Evolutionary conservation across 2,888 invertebrate species (phyloP).

Genomic region (Dexiosoma caninum): DNA sequence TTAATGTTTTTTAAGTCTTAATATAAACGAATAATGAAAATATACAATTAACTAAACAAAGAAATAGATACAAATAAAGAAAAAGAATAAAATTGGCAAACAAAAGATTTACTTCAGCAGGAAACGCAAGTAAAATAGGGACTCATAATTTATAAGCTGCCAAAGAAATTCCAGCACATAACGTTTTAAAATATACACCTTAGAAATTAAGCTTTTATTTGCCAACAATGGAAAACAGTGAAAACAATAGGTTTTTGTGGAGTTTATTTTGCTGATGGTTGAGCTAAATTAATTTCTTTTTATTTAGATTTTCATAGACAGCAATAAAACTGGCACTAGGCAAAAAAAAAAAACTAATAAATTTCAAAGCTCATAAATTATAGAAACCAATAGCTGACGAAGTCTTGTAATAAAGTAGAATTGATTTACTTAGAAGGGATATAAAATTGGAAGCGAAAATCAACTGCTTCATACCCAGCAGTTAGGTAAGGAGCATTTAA

Average conservation of each 20-base stretch:
- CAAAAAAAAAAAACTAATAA: background rate
- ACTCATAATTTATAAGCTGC: too few relatives aligned
- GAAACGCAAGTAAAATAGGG: background rate
- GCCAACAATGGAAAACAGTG: too few relatives aligned
- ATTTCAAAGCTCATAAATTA: background rate
- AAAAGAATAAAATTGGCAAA: background rate
- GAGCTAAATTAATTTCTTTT: slow-evolving; percentile 40
- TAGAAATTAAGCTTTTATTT: background rate
- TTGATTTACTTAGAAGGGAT: too few relatives aligned
- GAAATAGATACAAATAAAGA: background rate
- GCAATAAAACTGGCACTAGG: too few relatives aligned
- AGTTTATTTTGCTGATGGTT: background rate
- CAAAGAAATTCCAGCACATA: background rate
- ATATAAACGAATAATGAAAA: background rate
- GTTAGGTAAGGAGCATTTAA: too few relatives aligned
- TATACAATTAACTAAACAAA: too few relatives aligned
- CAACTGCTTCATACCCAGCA: too few relatives aligned
- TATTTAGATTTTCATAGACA: slow-evolving; percentile 47
- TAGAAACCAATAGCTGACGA: too few relatives aligned
- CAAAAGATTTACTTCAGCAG: background rate
- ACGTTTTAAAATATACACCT: background rate
- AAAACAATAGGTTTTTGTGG: background rate
- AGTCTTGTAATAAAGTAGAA: too few relatives aligned
- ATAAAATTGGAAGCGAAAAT: too few relatives aligned
- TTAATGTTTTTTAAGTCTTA: slow-evolving; percentile 47